phyloP scores from a whole-genome alignment of 2,888 invertebrate genomes.

The Drosophila acutilabella region DNA sequence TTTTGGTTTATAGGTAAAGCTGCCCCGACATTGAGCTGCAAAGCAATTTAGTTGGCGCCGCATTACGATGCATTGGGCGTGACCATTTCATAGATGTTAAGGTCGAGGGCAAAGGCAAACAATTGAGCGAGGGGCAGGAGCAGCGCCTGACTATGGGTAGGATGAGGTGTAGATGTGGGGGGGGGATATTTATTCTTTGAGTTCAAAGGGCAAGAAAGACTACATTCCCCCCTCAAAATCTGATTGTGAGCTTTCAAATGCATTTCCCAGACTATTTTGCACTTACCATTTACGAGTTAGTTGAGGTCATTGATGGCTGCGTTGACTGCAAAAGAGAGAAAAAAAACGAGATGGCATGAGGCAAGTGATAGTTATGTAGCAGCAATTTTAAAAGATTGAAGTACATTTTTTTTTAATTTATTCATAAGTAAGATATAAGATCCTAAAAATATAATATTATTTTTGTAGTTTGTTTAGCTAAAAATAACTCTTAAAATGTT shows the following conservation, averaged over 20 bases:
- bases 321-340: constrained; percentile 39
- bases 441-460: too few species aligned
- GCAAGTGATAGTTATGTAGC: constrained; percentile 1
- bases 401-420: neutral
- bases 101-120: constrained; percentile 37
- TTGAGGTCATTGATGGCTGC: constrained; percentile 62
- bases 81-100: constrained; percentile 35
- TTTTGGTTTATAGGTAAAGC: constrained; percentile 73
- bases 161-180: too few species aligned
- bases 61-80: constrained; percentile 54
- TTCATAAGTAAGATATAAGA: neutral
- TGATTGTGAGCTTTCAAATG: constrained; percentile 62
- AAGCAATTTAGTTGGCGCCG: constrained; percentile 69
- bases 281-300: constrained; percentile 72
- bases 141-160: too few species aligned
- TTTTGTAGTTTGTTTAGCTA: too few species aligned
- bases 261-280: constrained; percentile 69
- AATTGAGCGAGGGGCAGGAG: neutral
- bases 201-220: neutral
- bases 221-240: neutral
- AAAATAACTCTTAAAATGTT: too few species aligned
- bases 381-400: neutral
- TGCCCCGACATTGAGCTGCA: constrained; percentile 43
- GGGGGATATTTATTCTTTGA: too few species aligned
- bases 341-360: neutral